Evolutionary conservation across 2,888 invertebrate species (phyloP).

Genomic region (Acrobasis consociella): DNA sequence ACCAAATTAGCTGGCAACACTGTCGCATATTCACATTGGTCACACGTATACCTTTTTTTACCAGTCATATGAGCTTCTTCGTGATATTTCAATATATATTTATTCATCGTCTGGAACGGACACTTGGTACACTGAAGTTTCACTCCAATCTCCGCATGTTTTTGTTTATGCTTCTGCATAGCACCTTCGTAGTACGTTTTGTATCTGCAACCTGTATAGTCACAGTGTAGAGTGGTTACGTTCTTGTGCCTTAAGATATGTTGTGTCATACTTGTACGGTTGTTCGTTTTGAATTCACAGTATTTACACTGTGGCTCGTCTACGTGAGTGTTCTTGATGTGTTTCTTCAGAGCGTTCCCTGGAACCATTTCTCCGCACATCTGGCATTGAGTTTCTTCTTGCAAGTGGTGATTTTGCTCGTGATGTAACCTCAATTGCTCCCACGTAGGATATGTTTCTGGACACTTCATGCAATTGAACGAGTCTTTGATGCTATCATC

Average conservation of each 20-base stretch:
- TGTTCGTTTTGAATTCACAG: conserved; percentile 65
- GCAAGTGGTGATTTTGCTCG: conserved; percentile 57
- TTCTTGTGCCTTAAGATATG: conserved; percentile 70
- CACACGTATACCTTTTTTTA: conserved; percentile 64
- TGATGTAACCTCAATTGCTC: conserved; percentile 61
- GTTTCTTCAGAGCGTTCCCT: conserved; percentile 57
- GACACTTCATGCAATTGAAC: conserved; percentile 69
- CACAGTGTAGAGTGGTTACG: conserved; percentile 62
- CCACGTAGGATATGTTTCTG: conserved; percentile 55
- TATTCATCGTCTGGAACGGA: conserved; percentile 74
- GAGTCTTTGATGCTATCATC: conserved; percentile 52
- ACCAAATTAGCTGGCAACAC: conserved; percentile 71
- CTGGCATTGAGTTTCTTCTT: conserved; percentile 65
- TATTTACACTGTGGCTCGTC: conserved; percentile 57
- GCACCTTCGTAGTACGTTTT: conserved; percentile 68
- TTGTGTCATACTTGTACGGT: conserved; percentile 65
- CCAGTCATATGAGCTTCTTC: conserved; percentile 72
- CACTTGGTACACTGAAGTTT: conserved; percentile 69
- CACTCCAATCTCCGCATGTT: conserved; percentile 62
- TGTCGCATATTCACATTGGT: conserved; percentile 73
- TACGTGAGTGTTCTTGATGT: conserved; percentile 57
- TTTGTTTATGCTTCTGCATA: conserved; percentile 67
- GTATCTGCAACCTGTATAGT: conserved; percentile 60
- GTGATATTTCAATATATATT: conserved; percentile 70
- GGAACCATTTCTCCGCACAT: conserved; percentile 64